Evolutionary conservation across 2,113 vertebrate species (phyloP).

Genomic region (Ceuthmochares aereus): DNA sequence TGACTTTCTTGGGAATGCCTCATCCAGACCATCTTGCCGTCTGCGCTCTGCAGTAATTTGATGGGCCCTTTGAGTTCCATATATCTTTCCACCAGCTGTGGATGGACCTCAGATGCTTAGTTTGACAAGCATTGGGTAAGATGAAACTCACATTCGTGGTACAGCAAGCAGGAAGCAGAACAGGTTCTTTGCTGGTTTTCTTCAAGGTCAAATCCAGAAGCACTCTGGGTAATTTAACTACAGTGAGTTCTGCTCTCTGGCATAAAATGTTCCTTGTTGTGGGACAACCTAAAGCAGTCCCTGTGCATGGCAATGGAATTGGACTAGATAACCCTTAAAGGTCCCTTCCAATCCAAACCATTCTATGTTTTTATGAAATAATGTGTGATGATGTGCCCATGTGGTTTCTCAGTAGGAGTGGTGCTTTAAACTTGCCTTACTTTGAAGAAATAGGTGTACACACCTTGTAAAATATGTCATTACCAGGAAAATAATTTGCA

Average conservation of each 20-base stretch:
- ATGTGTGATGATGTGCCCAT: accelerated
- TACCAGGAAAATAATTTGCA: neutral
- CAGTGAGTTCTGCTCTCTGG: neutral
- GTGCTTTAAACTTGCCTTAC: neutral
- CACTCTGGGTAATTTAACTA: neutral
- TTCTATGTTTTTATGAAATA: neutral
- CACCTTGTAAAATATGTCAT: neutral
- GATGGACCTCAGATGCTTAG: neutral
- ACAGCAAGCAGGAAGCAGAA: neutral
- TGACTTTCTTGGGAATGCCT: neutral
- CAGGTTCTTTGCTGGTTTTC: neutral
- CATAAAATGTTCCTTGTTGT: neutral
- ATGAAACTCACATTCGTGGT: accelerated
- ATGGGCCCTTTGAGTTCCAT: neutral
- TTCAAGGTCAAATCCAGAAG: neutral
- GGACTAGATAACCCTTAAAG: neutral
- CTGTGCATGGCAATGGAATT: neutral
- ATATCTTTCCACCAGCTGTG: neutral
- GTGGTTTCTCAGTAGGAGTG: neutral
- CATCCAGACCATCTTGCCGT: neutral
- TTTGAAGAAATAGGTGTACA: neutral
- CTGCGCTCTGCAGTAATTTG: accelerated
- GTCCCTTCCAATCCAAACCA: neutral
- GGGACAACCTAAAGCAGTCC: neutral
- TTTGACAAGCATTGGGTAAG: neutral